Evolutionary conservation across 2,888 invertebrate genomes (phyloP).

Genomic region (Drosophila nr. perissopoda): DNA sequence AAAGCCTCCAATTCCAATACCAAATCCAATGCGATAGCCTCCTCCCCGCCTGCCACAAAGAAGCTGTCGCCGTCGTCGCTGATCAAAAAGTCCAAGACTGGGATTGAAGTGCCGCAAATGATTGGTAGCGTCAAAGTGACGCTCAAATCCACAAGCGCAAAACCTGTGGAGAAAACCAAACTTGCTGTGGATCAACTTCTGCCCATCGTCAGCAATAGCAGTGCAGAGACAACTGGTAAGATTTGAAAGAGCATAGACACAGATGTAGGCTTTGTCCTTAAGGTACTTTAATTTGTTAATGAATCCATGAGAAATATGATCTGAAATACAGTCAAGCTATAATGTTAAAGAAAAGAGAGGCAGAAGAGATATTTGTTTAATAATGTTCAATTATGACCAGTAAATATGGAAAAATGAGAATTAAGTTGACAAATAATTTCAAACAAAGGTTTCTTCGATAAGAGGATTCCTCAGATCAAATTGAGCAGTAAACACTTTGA

Average conservation of each 20-base stretch:
- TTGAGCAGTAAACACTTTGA: too few species aligned
- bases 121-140: constrained; percentile 45
- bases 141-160: constrained; percentile 32
- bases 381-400: too few species aligned
- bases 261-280: neutral
- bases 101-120: constrained; percentile 5
- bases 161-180: constrained; percentile 17
- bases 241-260: neutral
- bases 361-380: too few species aligned
- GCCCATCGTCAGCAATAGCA: constrained; percentile 16
- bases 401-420: too few species aligned
- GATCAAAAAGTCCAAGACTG: constrained; percentile 31
- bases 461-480: too few species aligned
- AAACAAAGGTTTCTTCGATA: neutral
- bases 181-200: constrained; percentile 29
- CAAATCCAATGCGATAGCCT: constrained; percentile 6
- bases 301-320: neutral
- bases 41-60: constrained; percentile 21
- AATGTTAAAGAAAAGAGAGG: too few species aligned
- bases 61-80: constrained; percentile 16
- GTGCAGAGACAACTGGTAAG: constrained; percentile 40
- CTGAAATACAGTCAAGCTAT: neutral
- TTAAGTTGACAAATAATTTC: neutral
- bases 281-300: neutral
- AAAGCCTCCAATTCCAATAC: constrained; percentile 21